phyloP scores from a whole-genome alignment of 2,113 vertebrate species.

The Neotoma lepida region DNA sequence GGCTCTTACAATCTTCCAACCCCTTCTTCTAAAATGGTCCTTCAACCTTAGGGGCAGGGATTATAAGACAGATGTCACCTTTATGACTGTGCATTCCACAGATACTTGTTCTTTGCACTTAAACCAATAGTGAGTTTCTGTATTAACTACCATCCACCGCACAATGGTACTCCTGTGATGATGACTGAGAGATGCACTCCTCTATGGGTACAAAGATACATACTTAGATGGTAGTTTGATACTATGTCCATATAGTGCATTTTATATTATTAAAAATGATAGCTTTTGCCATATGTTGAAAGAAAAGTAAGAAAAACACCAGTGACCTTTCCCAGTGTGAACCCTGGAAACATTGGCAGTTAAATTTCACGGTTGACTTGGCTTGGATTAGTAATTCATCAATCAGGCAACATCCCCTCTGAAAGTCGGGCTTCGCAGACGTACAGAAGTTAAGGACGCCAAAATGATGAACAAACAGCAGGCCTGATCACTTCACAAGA shows the following conservation, averaged over 20 bases:
- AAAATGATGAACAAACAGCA: neutral
- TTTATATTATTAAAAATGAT: slow-evolving; percentile 5
- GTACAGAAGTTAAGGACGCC: neutral
- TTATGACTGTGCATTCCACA: neutral
- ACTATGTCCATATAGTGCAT: neutral
- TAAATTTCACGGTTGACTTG: neutral
- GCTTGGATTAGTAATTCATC: neutral
- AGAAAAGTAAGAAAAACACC: neutral
- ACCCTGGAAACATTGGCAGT: neutral
- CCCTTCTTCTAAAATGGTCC: neutral
- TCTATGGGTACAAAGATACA: neutral
- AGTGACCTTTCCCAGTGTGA: neutral
- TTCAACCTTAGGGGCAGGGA: neutral
- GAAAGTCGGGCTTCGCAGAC: neutral
- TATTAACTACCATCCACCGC: neutral
- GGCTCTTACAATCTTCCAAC: neutral
- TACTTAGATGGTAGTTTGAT: neutral
- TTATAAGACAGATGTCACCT: neutral
- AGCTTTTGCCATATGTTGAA: neutral
- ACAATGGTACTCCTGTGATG: neutral
- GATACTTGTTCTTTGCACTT: neutral
- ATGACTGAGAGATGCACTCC: neutral
- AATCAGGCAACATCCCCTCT: neutral
- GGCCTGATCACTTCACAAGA: neutral
- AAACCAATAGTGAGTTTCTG: neutral